phyloP scores from a whole-genome alignment of 2,888 invertebrate species.

The Zygothrica quintamaculata region DNA sequence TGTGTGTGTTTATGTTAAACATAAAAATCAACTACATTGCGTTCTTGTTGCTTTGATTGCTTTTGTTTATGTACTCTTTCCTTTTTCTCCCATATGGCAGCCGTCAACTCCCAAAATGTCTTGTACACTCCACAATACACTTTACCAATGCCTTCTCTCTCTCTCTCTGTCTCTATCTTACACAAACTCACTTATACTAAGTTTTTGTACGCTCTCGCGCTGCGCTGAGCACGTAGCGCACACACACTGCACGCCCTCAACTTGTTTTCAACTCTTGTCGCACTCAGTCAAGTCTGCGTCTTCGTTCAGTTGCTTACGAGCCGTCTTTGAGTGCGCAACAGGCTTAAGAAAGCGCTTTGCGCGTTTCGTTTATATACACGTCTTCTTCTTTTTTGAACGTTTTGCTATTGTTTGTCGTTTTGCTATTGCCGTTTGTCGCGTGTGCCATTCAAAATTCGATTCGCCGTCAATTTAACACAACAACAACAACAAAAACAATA shows the following conservation, averaged over 20 bases:
- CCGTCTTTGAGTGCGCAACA: constrained; percentile 79
- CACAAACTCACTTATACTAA: not conserved
- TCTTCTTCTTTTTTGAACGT: constrained; percentile 23
- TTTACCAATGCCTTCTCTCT: constrained; percentile 9
- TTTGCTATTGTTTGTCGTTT: constrained; percentile 7
- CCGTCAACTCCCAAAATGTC: constrained; percentile 54
- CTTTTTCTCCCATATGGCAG: constrained; percentile 46
- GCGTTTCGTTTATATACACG: constrained; percentile 43
- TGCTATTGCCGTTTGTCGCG: constrained; percentile 58
- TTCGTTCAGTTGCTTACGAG: constrained; percentile 79
- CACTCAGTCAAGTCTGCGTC: constrained; percentile 26
- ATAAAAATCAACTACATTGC: constrained; percentile 46
- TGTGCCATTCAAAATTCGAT: constrained; percentile 53
- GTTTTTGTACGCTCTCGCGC: constrained; percentile 1
- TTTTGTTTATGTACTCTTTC: constrained; percentile 61
- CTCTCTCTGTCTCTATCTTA: constrained; percentile 2
- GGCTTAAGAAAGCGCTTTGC: constrained; percentile 52
- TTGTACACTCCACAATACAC: constrained; percentile 37
- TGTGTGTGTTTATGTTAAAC: constrained; percentile 30
- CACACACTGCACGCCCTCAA: constrained; percentile 48
- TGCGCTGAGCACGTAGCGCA: constrained; percentile 11
- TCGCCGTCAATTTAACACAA: constrained; percentile 15
- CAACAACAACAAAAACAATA: too few species aligned
- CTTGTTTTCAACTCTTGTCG: constrained; percentile 46
- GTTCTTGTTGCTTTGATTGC: constrained; percentile 55